A percentile compares a stretch with the other conserved stretches of the same genome.
These are phyloP conservation scores for Rhinoptilus africanus DNA, from an alignment of 2,113 vertebrate genomes.

Conservation along the genomic window DNA sequence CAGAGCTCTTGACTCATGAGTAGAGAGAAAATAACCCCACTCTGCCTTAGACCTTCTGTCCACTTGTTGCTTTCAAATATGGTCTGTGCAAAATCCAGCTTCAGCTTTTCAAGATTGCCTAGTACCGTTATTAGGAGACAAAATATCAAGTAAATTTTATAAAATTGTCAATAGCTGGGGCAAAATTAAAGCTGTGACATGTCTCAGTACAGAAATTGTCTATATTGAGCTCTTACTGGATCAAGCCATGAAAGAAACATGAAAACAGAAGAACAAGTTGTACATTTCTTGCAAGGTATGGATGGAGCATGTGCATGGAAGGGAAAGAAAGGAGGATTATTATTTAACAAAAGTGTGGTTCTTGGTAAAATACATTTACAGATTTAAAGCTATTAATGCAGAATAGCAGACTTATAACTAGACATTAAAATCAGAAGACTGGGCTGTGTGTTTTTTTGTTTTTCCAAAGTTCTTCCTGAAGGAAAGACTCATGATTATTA, in stretches of 20 bases:
- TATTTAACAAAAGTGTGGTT: not conserved
- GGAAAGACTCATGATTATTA: not conserved
- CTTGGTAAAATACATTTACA: not conserved
- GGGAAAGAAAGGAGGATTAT: not conserved
- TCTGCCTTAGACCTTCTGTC: not conserved
- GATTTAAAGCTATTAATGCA: not conserved
- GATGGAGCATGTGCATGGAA: not conserved
- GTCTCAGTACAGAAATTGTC: not conserved
- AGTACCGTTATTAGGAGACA: not conserved
- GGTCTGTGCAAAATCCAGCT: not conserved
- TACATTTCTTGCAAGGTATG: not conserved
- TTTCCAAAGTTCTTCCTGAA: not conserved
- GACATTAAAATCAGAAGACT: not conserved
- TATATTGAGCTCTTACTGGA: not conserved
- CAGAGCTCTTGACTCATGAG: not conserved
- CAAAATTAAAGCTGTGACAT: not conserved
- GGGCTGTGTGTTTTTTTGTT: not conserved
- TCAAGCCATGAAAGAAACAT: not conserved
- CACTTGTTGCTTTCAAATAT: not conserved
- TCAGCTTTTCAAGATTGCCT: not conserved
- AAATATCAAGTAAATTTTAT: not conserved
- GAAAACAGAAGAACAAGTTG: not conserved
- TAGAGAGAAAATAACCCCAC: not conserved
- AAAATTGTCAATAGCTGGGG: not conserved
- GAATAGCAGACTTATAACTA: not conserved